Base-by-base conservation (phyloP, 64 coral and sea anemone genomes). In the Platygyra sinensis region DNA sequence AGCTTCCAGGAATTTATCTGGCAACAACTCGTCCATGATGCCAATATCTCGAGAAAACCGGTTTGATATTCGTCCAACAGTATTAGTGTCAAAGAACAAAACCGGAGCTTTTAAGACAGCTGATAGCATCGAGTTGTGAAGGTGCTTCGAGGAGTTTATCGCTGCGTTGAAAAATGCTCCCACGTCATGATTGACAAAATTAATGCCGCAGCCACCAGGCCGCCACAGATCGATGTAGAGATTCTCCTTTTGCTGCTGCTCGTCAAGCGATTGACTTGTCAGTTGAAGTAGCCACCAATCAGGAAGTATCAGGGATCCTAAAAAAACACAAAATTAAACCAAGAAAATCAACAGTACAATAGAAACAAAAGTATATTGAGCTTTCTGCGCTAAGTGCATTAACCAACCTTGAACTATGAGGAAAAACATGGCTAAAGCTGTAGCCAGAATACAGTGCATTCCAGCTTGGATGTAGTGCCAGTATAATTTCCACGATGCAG, bases 231-330 rank as follows among this genome's bases (percentile, higher is more conserved):
- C n/a, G n/a, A 79, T 42, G 42, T 65, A 89, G 18, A 78, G 76
- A 38, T 89, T 64, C 16, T 55, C 30, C 14, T 28, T 22, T 8
- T 62, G 24, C 19, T 79, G 76, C 54, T 76, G 67, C 31, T 13
- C 15, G 24, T 79, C 57, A 76, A n/a, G 29, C 51, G 39, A 61
- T 67, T 59, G 10, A 24, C 65, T 46, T 18, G 87, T 73, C 59
- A 89, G 49, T 5, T 89, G 57, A 17, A 89, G 29, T 31, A 89
- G 28, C 87, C 87, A 89, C 87, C 87, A 89, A 67, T 89, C 87
- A 32, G 87, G 87, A 63, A 89, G 17, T 7, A 89, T 71, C 0
- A 89, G 76, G 3, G 31, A 39, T 24, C 27, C 87, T 89, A 33
- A 78, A 8, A 24, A 22, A 14, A 50, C 16, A 20, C 54, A 49